Base-by-base conservation (phyloP, 2,113 vertebrate species). In the Xyrauchen texanus region DNA sequence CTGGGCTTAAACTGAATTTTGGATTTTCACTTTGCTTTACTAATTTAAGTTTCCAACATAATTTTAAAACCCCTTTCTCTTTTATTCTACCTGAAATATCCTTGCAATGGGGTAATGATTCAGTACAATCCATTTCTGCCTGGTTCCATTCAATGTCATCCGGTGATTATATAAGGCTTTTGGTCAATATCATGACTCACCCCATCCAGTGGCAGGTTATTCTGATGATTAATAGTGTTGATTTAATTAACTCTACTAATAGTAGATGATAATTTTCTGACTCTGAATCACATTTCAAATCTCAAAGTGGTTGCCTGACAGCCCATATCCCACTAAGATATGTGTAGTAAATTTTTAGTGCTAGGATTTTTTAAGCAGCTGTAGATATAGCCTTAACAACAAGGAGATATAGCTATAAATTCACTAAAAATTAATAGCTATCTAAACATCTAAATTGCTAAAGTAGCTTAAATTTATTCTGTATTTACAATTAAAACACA, bases 201-300 rank as follows among this genome's bases (percentile, higher is more conserved):
- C 44, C 2, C 12, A 45, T 70, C 52, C 68, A 61, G 57, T 6
- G 49, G 44, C 58, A 62, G 58, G 58, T n/a, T 51, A 11, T 72
- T 72, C 69, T 46, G n/a, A 60, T 60, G 42, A 72, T 6, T 72
- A 72, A 60, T 60, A 46, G n/a, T 72, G 44, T 62, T 73, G 44
- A 16, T 62, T 73, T 73, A 49, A 73, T 73, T 49, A 49, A 74
- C 45, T 34, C 4, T 9, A 60, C 13, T 12, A 47, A 42, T 55
- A 58, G 53, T 47, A 2, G 44, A 60, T 74, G 21, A 34, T 46
- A 34, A 49, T 16, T 15, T 47, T 13, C 44, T 61, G 46, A 7
- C 46, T 51, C 15, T 49, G 5, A 60, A 2, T 74, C 15, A 62
- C 9, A 62, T 62, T 58, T 21, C 21, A 21, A 15, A 49, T 4